Conservation (phyloP, 92 coral and sea anemone genomes). For the Porites evermanni region DNA sequence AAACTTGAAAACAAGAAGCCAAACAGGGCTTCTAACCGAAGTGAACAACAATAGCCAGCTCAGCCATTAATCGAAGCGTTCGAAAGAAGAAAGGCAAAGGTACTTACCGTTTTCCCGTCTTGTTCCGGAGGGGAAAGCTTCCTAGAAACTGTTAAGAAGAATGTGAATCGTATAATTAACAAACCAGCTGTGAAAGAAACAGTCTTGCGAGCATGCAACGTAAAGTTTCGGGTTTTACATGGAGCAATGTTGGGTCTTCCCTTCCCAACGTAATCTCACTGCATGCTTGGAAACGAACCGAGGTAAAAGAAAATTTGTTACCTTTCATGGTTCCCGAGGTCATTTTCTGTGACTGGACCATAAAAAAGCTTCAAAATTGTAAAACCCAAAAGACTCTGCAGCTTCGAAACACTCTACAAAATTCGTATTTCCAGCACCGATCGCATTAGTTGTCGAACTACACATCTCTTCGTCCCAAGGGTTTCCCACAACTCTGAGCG, state of each 20-base stretch:
- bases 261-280: slow-evolving; percentile 47
- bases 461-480: slow-evolving; percentile 52
- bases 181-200: neutral
- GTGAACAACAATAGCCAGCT: slow-evolving; percentile 51
- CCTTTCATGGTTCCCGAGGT: slow-evolving; percentile 88
- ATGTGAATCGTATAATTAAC: neutral
- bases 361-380: slow-evolving; percentile 45
- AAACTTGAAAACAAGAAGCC: slow-evolving; percentile 32
- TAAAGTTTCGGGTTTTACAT: slow-evolving; percentile 14
- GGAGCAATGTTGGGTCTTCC: slow-evolving; percentile 19
- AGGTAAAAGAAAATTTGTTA: slow-evolving; percentile 52
- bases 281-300: slow-evolving; percentile 74
- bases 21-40: slow-evolving; percentile 48
- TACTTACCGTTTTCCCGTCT: slow-evolving; percentile 53
- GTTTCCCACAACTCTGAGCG: slow-evolving; percentile 42
- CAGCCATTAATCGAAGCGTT: slow-evolving; percentile 49
- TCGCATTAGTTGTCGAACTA: slow-evolving; percentile 49
- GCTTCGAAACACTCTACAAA: slow-evolving; percentile 33
- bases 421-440: slow-evolving; percentile 25
- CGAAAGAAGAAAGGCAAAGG: slow-evolving; percentile 43
- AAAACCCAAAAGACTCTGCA: slow-evolving; percentile 79
- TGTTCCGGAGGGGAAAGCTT: slow-evolving; percentile 70
- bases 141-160: slow-evolving; percentile 61
- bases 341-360: slow-evolving; percentile 71
- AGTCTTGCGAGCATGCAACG: slow-evolving; percentile 16